Percentiles rank a stretch among this genome's conserved stretches.
These are phyloP conservation scores for Epizoanthus stellaris DNA, from an alignment of 92 coral and sea anemone species.

Conservation along the genomic window DNA sequence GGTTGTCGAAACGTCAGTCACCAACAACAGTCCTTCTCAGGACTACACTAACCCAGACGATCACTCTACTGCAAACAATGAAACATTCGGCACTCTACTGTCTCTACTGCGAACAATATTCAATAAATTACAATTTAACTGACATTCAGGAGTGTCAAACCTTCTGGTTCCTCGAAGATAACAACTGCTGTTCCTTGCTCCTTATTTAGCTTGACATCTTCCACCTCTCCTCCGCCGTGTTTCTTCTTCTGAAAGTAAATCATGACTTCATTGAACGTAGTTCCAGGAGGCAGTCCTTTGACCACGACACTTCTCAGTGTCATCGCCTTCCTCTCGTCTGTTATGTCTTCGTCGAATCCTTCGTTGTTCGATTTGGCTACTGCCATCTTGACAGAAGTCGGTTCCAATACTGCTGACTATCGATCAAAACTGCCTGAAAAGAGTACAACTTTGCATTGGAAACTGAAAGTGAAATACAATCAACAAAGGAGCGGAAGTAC, in stretches of 20 bases:
- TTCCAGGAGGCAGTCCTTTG: neutral
- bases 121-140: too few species aligned
- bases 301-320: slow-evolving; percentile 30
- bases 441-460: neutral
- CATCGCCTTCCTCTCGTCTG: neutral
- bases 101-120: too few species aligned
- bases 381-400: neutral
- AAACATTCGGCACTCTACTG: too few species aligned
- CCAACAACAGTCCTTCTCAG: too few species aligned
- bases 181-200: slow-evolving; percentile 12
- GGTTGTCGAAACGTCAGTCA: too few species aligned
- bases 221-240: slow-evolving; percentile 32
- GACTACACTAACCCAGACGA: too few species aligned
- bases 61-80: too few species aligned
- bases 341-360: neutral
- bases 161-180: neutral
- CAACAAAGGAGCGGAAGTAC: slow-evolving; percentile 10
- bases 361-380: slow-evolving; percentile 1
- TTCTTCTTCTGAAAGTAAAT: slow-evolving; percentile 29
- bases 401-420: neutral
- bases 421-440: neutral
- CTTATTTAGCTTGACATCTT: neutral
- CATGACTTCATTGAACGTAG: neutral
- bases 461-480: slow-evolving; percentile 19
- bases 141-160: neutral